phyloP scores from a whole-genome alignment of 2,888 invertebrate species.

The Barypeithes pellucidus region DNA sequence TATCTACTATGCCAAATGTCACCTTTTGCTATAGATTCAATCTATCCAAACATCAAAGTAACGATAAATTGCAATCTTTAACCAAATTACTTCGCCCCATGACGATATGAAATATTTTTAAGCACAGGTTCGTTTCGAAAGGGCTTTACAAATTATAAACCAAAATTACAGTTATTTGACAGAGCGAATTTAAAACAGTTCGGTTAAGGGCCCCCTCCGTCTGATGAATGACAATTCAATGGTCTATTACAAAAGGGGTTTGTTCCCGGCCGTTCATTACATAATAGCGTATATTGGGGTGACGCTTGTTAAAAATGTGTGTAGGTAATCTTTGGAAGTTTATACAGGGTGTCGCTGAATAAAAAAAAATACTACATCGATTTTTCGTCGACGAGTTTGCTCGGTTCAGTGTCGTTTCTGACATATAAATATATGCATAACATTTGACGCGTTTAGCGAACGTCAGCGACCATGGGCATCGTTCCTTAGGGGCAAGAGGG shows the following conservation, averaged over 20 bases:
- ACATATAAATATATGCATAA: too few relatives aligned
- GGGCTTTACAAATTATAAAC: slow-evolving; percentile 55
- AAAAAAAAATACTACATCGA: too few relatives aligned
- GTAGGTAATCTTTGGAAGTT: slow-evolving; percentile 12
- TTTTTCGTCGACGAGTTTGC: too few relatives aligned
- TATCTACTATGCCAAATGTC: slow-evolving; percentile 7
- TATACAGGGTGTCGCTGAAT: neutral
- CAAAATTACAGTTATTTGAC: slow-evolving; percentile 63
- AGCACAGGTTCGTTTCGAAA: slow-evolving; percentile 39
- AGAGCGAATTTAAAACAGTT: slow-evolving; percentile 66
- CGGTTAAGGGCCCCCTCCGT: slow-evolving; percentile 63
- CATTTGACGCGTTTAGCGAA: too few relatives aligned
- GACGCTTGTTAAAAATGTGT: slow-evolving; percentile 20
- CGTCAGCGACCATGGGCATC: too few relatives aligned
- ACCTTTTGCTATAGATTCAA: slow-evolving; percentile 11
- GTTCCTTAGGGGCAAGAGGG: too few relatives aligned
- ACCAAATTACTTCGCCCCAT: slow-evolving; percentile 27
- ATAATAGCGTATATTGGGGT: slow-evolving; percentile 8
- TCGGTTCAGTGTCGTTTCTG: too few relatives aligned
- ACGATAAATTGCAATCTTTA: slow-evolving; percentile 21
- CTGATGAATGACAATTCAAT: slow-evolving; percentile 68
- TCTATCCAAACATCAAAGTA: slow-evolving; percentile 27
- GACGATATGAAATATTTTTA: slow-evolving; percentile 19
- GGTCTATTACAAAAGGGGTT: slow-evolving; percentile 68
- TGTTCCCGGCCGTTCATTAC: slow-evolving; percentile 35